Evolutionary conservation across 2,113 vertebrate species (phyloP), one percentile per base, ranked within the genome.

Genomic region (Willisornis vidua): DNA sequence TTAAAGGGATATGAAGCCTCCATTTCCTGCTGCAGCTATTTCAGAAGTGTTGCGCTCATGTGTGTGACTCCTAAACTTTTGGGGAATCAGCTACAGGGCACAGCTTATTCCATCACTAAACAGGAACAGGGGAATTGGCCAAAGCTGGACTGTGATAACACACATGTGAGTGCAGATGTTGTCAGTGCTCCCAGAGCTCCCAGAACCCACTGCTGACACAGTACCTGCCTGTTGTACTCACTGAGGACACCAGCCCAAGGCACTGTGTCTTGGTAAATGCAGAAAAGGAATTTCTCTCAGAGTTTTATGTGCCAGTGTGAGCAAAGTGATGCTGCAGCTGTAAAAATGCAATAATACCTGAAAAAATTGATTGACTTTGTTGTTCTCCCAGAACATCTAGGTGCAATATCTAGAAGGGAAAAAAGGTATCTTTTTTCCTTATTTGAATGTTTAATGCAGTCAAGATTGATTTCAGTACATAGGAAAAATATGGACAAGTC

Each of bases 81-180:
- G 26, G 26, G 43, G 48, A 37, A 57, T 78, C 25, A 37, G 22
- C 52, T 80, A 57, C 52, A 79, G 82, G 46, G 46, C 41, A 9
- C 25, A 46, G 35, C 35, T 41, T 26, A 1, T 74, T 71, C 17
- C 18, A 6, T 79, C n/a, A 5, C 17, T 66, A 46, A 63, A 23
- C 0, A 0, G 15, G n/a, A 70, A 12, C 16, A 14, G 61, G 29
- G 41, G 13, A 59, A 24, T 35, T 15, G 17, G 39, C 37, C 70
- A 39, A 35, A 87, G 25, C 4, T 68, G 33, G 68, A 35, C 10
- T 81, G 17, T 80, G 59, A 3, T 25, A 54, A 33, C 12, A 6
- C 37, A 25, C 31, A 12, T 4, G 14, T 55, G 63, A 59, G 35
- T 10, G 54, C 35, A 68, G 33, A 48, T 49, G 39, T 18, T 74